These are phyloP conservation scores for Antennarius striatus DNA, from an alignment of 2,113 vertebrate genomes.

Conservation along the genomic window DNA sequence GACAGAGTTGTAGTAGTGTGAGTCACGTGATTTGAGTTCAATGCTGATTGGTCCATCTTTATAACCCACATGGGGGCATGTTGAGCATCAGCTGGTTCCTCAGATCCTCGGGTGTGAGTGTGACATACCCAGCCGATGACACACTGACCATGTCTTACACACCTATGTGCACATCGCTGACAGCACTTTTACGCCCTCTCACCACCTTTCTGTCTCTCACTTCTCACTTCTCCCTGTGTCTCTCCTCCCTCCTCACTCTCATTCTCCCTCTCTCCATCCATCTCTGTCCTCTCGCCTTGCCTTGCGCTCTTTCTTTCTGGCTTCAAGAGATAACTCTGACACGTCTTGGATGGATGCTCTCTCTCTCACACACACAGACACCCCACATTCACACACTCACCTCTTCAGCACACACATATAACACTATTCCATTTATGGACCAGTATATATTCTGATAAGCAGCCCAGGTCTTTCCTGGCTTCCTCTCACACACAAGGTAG, in stretches of 20 bases:
- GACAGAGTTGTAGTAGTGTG: no score
- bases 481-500: constrained; percentile 41
- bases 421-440: constrained; percentile 34
- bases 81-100: no score
- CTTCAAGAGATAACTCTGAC: constrained; percentile 65
- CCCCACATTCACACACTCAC: constrained; percentile 27
- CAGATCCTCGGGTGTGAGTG: background rate
- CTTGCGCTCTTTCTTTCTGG: constrained; percentile 53
- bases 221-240: background rate
- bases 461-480: constrained; percentile 41
- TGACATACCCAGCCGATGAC: constrained; percentile 28
- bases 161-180: constrained; percentile 56
- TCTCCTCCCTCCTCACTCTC: constrained; percentile 1
- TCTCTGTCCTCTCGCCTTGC: constrained; percentile 29
- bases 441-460: constrained; percentile 60
- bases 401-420: constrained; percentile 8
- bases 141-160: constrained; percentile 59
- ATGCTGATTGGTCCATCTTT: no score
- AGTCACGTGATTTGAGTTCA: no score
- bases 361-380: background rate
- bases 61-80: no score
- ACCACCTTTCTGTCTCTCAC: no score
- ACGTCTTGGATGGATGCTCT: constrained; percentile 64
- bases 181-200: constrained; percentile 25
- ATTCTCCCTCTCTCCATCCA: constrained; percentile 18